Conservation (phyloP, 2,113 vertebrate species). For the Epinephelus cyanopodus region DNA sequence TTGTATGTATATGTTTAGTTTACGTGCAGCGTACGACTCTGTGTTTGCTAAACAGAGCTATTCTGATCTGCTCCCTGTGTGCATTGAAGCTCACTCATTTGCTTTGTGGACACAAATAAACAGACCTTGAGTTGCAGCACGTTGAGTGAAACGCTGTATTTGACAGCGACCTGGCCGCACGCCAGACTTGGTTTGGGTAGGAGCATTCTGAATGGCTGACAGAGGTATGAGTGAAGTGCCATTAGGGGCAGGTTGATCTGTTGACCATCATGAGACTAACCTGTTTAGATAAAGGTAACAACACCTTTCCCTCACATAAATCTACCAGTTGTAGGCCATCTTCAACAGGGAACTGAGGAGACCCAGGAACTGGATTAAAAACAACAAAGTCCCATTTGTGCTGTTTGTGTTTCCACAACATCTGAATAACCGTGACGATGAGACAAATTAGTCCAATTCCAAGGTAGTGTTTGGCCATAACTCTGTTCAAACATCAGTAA, state of each 20-base stretch:
- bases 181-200: not conserved
- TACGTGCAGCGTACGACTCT: not conserved
- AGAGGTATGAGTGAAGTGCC: not conserved
- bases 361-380: no score
- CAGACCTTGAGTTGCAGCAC: not conserved
- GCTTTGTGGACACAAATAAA: slow-evolving; percentile 15
- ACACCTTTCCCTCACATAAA: not conserved
- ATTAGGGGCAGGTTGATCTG: not conserved
- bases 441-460: not conserved
- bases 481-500: not conserved
- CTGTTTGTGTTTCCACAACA: not conserved
- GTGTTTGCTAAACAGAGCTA: not conserved
- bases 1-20: not conserved
- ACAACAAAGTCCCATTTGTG: not conserved
- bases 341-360: not conserved
- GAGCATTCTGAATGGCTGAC: not conserved
- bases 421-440: not conserved
- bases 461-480: not conserved
- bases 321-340: not conserved
- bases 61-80: not conserved
- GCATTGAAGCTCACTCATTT: not conserved
- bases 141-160: not conserved
- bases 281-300: no score
- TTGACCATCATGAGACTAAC: no score
- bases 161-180: not conserved